Base-by-base conservation (phyloP, 2,888 invertebrate species). In the Lapara coniferarum region DNA sequence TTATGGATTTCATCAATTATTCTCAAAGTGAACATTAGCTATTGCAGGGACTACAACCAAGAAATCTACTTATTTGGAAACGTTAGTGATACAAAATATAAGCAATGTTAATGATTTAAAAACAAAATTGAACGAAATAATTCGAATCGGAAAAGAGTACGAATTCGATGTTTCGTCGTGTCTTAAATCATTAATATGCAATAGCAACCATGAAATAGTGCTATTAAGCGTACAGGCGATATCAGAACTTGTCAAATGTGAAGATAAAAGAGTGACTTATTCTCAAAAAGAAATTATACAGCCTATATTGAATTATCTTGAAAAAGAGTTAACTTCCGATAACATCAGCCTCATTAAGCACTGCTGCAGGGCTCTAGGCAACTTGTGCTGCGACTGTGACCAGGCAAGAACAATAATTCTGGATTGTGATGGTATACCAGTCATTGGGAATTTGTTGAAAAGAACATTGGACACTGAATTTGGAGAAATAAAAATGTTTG, bases 371-470 rank as follows among this genome's bases (percentile, higher is more conserved):
- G 97, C 97, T 4, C 91, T 98, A 30, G 98, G 98, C 53, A 98
- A 98, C 88, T 96, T 98, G 82, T 98, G 97, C 85, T 98, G 97
- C 86, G 96, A 98, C 83, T 97, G 98, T 91, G 97, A 97, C 92
- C 93, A 94, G 79, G 95, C 95, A 19, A 93, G 96, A 73, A 94
- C 94, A 71, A 85, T 94, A 68, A 92, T 96, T 53, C 79, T 89
- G 1, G 83, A 88, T 14, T 77, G 76, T 63, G 87, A 94, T 70
- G 96, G 96, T 1, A 89, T 96, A 71, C 81, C 86, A 66, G 85
- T 88, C 58, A 82, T 95, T 10, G 81, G 90, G 70, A 87, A 88
- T 19, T 75, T 95, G 49, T 80, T 95, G 8, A 79, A 85, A 71
- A 82, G 78, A 30, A 82, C 89, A 70, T 74, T 89, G 53, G 81